A percentile compares a stretch with the other conserved stretches of the same genome.
Conservation (phyloP, 2,113 vertebrate genomes). For the Carlito syrichta region DNA sequence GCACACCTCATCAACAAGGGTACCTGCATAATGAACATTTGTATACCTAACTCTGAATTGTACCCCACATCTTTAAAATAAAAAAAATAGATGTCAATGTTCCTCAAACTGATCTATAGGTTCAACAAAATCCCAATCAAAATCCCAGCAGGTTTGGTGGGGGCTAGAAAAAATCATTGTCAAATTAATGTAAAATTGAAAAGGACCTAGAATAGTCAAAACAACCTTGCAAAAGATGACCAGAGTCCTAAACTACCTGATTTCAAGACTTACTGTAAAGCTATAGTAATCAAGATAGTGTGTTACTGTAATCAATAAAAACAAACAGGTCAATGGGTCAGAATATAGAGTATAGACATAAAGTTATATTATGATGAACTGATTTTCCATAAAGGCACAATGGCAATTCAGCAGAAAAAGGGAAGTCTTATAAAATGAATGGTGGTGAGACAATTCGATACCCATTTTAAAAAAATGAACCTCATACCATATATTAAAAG, state of each 20-base stretch:
- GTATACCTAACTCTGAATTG: too few relatives aligned
- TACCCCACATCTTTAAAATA: too few relatives aligned
- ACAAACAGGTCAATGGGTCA: background rate
- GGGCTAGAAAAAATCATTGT: background rate
- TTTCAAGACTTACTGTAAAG: background rate
- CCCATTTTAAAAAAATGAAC: background rate
- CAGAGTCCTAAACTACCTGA: background rate
- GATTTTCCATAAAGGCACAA: background rate
- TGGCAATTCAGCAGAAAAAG: background rate
- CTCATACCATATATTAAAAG: background rate
- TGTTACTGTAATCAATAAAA: background rate
- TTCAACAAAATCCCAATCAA: background rate
- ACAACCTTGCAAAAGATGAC: background rate
- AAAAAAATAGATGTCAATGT: too few relatives aligned
- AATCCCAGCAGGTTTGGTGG: background rate
- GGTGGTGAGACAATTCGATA: background rate
- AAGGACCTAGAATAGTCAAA: background rate
- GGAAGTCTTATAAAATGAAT: background rate
- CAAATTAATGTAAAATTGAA: background rate
- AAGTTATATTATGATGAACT: background rate
- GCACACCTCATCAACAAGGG: too few relatives aligned
- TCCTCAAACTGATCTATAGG: background rate
- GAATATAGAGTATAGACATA: background rate
- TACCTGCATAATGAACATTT: too few relatives aligned
- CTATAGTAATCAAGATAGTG: background rate